Evolutionary conservation across 2,888 invertebrate genomes (phyloP).

Genomic region (Sympetrum striolatum): DNA sequence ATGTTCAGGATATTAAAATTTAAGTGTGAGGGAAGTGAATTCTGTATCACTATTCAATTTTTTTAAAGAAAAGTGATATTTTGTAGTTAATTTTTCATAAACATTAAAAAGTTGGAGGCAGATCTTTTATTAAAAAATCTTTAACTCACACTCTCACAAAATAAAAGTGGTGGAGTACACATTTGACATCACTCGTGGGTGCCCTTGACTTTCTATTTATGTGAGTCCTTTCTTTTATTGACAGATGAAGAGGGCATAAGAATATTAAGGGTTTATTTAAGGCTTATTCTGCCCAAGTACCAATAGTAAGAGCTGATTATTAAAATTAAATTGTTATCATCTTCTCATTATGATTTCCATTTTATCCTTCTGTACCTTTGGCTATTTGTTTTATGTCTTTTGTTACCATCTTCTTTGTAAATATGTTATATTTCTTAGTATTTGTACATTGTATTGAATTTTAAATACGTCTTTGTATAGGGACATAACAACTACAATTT

Average conservation of each 20-base stretch:
- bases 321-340: not conserved
- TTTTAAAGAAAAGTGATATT: too few relatives aligned
- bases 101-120: too few relatives aligned
- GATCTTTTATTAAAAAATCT: too few relatives aligned
- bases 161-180: too few relatives aligned
- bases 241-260: not conserved
- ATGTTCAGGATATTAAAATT: too few relatives aligned
- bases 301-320: not conserved
- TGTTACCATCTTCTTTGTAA: constrained; percentile 20
- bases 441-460: not conserved
- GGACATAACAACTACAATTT: constrained; percentile 1
- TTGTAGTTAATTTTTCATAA: too few relatives aligned
- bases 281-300: not conserved
- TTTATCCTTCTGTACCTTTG: not conserved
- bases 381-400: not conserved
- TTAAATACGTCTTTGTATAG: not conserved
- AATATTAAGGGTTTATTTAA: not conserved
- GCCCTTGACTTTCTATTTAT: too few relatives aligned
- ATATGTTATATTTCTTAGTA: constrained; percentile 13
- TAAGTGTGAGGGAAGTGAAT: too few relatives aligned
- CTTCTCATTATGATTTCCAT: not conserved
- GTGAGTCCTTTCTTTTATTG: not conserved
- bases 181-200: too few relatives aligned
- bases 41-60: too few relatives aligned
- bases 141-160: too few relatives aligned